Evolutionary conservation across 2,888 invertebrate genomes (phyloP).

Genomic region (Cerastis rubricosa): DNA sequence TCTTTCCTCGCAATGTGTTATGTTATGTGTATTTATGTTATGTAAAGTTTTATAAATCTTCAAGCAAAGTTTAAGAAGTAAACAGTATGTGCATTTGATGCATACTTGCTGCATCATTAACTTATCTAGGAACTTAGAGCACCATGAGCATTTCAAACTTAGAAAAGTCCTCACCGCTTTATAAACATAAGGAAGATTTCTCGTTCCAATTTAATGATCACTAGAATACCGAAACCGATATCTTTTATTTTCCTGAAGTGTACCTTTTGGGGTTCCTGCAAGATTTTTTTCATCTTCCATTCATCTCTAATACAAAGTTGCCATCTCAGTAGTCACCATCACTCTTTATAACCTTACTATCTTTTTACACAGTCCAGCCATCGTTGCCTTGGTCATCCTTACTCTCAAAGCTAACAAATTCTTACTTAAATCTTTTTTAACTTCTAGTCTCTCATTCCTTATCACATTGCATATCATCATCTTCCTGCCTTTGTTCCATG

Average conservation of each 20-base stretch:
- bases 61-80: background rate
- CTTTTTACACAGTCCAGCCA: background rate
- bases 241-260: background rate
- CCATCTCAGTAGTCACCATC: background rate
- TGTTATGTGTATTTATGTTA: no score
- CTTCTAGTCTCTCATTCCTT: background rate
- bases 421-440: background rate
- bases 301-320: background rate
- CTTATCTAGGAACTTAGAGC: background rate
- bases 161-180: background rate
- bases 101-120: background rate
- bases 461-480: background rate
- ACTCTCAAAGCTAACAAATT: background rate
- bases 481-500: no score
- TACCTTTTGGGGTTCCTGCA: background rate
- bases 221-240: background rate
- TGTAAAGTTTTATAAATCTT: background rate
- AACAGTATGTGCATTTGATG: slow-evolving; percentile 4
- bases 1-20: no score
- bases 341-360: background rate
- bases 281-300: background rate
- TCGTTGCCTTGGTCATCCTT: background rate
- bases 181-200: background rate
- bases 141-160: background rate
- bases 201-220: background rate